Conservation (phyloP, 2,113 vertebrate genomes). For the Zootoca vivipara region DNA sequence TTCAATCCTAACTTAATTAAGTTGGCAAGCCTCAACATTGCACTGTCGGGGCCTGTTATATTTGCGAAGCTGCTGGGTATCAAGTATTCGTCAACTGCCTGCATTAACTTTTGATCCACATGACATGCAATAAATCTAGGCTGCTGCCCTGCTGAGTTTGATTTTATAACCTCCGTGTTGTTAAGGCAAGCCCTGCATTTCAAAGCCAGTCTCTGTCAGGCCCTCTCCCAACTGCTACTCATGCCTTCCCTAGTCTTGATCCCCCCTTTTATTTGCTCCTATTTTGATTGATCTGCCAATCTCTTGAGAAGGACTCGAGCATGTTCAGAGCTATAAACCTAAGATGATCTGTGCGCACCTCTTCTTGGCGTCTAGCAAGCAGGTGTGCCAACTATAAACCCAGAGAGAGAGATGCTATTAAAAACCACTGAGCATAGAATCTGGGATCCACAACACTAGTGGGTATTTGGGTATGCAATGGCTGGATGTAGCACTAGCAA, state of each 20-base stretch:
- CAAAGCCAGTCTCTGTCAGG: slow-evolving; percentile 39
- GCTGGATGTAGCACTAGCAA: not conserved
- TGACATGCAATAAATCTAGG: slow-evolving; percentile 51
- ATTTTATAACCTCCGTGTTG: slow-evolving; percentile 22
- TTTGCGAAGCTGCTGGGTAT: slow-evolving; percentile 62
- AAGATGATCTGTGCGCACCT: not conserved
- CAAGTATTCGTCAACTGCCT: slow-evolving; percentile 50
- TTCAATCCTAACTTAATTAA: slow-evolving; percentile 73
- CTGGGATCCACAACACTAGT: no score
- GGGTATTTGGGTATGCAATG: not conserved
- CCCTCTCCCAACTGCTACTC: not conserved
- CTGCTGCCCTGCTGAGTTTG: slow-evolving; percentile 44
- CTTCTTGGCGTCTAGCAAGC: not conserved
- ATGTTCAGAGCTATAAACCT: not conserved
- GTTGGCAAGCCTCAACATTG: slow-evolving; percentile 58
- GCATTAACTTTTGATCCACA: slow-evolving; percentile 60
- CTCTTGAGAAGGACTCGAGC: not conserved
- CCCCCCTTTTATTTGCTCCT: not conserved
- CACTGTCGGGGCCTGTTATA: slow-evolving; percentile 30
- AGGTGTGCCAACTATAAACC: not conserved
- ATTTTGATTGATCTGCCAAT: slow-evolving; percentile 17
- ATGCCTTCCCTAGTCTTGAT: not conserved
- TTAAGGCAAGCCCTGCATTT: slow-evolving; percentile 12
- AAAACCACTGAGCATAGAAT: not conserved
- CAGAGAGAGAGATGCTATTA: not conserved